Conservation (phyloP, 2,888 invertebrate genomes). For the Yponomeuta cagnagella region DNA sequence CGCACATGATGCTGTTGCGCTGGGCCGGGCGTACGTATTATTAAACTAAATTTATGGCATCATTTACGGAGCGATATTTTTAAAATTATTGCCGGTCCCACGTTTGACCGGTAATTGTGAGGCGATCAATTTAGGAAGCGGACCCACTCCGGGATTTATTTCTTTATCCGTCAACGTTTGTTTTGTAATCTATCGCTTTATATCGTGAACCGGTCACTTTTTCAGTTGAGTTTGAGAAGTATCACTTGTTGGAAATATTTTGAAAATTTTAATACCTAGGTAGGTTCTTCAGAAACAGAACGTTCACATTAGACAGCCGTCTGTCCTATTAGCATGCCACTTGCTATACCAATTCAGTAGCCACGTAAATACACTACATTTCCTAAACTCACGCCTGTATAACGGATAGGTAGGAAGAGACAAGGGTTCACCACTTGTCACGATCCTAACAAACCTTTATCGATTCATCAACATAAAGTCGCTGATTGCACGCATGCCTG, state of each 20-base stretch:
- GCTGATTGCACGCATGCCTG: no score
- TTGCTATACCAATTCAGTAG: no score
- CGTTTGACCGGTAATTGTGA: slow-evolving; percentile 55
- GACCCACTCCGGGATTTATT: slow-evolving; percentile 25
- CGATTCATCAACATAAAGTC: no score
- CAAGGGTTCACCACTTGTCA: no score
- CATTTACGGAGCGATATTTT: slow-evolving; percentile 71
- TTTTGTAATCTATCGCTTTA: slow-evolving; percentile 12
- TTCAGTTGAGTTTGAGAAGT: background rate
- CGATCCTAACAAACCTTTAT: no score
- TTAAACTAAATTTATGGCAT: slow-evolving; percentile 73
- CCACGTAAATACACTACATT: no score
- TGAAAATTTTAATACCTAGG: no score
- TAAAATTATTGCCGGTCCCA: slow-evolving; percentile 64
- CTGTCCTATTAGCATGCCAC: no score
- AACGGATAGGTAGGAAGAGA: no score
- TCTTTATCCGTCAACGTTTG: slow-evolving; percentile 18
- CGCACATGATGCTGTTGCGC: slow-evolving; percentile 68
- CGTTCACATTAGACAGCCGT: no score
- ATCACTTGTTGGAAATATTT: background rate
- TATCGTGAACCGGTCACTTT: background rate
- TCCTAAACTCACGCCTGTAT: no score
- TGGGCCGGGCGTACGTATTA: slow-evolving; percentile 71
- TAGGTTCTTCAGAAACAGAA: no score
- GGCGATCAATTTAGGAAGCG: slow-evolving; percentile 44